Evolutionary conservation across 2,888 invertebrate species (phyloP), one percentile per base, ranked within the genome.

Genomic region (Smittia aterrima): DNA sequence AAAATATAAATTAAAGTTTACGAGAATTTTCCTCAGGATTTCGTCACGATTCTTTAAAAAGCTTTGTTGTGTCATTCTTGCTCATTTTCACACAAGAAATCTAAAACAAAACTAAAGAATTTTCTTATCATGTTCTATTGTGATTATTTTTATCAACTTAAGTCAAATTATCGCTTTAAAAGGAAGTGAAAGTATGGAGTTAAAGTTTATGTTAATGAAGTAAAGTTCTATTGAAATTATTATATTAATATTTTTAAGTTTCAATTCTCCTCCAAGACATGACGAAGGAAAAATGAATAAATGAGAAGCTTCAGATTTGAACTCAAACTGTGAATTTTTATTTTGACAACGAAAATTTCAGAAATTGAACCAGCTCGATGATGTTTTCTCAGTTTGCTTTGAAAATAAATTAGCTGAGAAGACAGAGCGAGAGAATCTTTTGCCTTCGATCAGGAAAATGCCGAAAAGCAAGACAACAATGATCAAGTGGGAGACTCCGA

Each of bases 181-280:
- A 2, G 47, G n/a, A 47, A 47, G 16, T n/a, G 47, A 47, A n/a
- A n/a, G n/a, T n/a, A n/a, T n/a, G n/a, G n/a, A 47, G 47, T 47
- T 47, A 47, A 47, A 47, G 47, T 47, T 47, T 47, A 47, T 47
- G 47, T 47, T 47, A 11, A 47, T 16, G 9, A 38, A 47, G 13
- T 47, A 47, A 47, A 47, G 38, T 38, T 47, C 13, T 47, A 47
- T 47, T 47, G 47, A 47, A 47, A 47, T 47, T 47, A 47, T 47
- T 47, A 47, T 47, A n/a, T 47, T 47, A 47, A n/a, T 11, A 32
- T 32, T 32, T 32, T n/a, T 47, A 47, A 16, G 47, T 47, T 47
- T 47, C 47, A 6, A 32, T 32, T 32, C 9, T 32, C 32, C 32
- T 32, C 4, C 32, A n/a, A n/a, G 32, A 32, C 32, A 32, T 9